Conservation (phyloP, 2,888 invertebrate species). For the Ennomos fuscantarius region DNA sequence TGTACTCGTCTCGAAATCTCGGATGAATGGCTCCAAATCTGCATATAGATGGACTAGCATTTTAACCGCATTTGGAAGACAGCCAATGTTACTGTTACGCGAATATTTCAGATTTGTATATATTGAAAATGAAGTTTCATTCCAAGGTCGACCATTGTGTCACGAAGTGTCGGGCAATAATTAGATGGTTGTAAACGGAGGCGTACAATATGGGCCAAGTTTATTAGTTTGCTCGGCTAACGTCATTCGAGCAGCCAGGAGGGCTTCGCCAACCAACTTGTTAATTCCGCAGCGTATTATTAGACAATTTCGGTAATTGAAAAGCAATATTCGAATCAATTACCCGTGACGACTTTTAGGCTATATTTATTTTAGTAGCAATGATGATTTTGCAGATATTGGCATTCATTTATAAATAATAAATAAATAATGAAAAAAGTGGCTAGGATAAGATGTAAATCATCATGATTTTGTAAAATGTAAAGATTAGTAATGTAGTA, state of each 20-base stretch:
- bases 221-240: conserved; percentile 54
- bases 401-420: neutral
- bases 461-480: no score
- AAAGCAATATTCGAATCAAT: conserved; percentile 48
- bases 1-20: conserved; percentile 40
- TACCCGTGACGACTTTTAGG: conserved; percentile 28
- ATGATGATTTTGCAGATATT: neutral
- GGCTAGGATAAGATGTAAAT: no score
- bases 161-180: conserved; percentile 51
- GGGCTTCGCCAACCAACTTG: conserved; percentile 62
- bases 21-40: conserved; percentile 29
- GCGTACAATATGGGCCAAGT: conserved; percentile 47
- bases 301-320: conserved; percentile 1
- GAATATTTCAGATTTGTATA: conserved; percentile 33
- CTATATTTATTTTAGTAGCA: conserved; percentile 5
- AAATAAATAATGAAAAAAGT: no score
- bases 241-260: conserved; percentile 47
- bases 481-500: no score
- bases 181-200: conserved; percentile 52
- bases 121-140: conserved; percentile 39
- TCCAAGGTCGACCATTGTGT: conserved; percentile 46
- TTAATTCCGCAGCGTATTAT: conserved; percentile 46
- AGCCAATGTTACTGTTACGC: conserved; percentile 48
- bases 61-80: conserved; percentile 48
- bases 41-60: conserved; percentile 44